Evolutionary conservation across 2,797 vertebrate species (phyloP).

Genomic region (Thunnus albacares): DNA sequence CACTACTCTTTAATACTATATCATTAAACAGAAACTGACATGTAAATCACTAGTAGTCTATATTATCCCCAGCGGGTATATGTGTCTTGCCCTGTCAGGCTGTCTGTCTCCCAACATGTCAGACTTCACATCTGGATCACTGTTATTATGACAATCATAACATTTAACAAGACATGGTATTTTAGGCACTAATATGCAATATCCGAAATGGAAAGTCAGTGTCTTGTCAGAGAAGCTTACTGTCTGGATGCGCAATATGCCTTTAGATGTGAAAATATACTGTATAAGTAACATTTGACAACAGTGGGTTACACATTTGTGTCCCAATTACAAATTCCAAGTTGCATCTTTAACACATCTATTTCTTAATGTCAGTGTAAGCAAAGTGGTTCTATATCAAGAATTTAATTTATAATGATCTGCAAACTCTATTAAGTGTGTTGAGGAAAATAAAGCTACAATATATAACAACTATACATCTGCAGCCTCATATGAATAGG

Average conservation of each 20-base stretch:
- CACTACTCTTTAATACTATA: constrained; percentile 72
- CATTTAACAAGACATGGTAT: constrained; percentile 50
- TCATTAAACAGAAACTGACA: constrained; percentile 75
- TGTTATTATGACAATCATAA: constrained; percentile 73
- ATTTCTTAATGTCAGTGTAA: background rate
- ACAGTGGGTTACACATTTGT: background rate
- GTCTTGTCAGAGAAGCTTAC: constrained; percentile 17
- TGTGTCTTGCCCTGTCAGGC: constrained; percentile 65
- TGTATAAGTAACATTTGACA: background rate
- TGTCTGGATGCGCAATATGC: constrained; percentile 25
- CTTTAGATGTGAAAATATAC: constrained; percentile 21
- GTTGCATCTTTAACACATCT: no score
- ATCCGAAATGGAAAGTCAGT: constrained; percentile 45
- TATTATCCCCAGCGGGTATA: constrained; percentile 68
- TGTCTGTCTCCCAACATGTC: constrained; percentile 64
- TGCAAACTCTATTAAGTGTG: background rate
- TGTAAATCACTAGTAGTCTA: constrained; percentile 69
- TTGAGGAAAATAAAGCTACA: background rate
- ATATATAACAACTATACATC: background rate
- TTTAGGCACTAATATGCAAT: constrained; percentile 53
- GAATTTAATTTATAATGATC: constrained; percentile 2
- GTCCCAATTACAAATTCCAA: background rate
- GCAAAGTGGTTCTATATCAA: background rate
- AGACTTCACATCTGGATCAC: constrained; percentile 73
- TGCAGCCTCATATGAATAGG: constrained; percentile 20